Conservation (phyloP, 2,113 vertebrate genomes). For the Chrysemys picta region DNA sequence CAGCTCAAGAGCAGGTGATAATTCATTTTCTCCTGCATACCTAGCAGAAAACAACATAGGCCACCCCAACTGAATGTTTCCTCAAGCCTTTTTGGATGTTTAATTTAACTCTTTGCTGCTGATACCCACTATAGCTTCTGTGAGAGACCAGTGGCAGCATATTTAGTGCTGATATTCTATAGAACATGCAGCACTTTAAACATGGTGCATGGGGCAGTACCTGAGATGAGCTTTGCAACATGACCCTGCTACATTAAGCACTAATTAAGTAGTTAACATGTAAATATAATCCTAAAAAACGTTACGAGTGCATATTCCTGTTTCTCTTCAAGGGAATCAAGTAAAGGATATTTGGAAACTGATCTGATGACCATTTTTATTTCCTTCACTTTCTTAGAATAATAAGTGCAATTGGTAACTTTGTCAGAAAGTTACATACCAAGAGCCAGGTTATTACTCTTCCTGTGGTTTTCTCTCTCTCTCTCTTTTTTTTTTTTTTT, state of each 20-base stretch:
- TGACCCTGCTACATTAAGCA: not conserved
- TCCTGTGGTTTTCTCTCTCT: not conserved
- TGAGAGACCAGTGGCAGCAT: accelerated
- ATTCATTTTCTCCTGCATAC: not conserved
- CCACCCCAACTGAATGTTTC: not conserved
- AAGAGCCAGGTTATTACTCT: not conserved
- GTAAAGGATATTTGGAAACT: not conserved
- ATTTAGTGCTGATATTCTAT: not conserved
- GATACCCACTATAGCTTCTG: not conserved
- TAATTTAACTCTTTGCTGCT: not conserved
- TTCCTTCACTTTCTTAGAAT: not conserved
- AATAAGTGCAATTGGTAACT: not conserved
- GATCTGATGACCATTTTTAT: not conserved
- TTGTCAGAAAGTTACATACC: not conserved
- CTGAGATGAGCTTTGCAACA: not conserved
- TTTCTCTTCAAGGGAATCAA: not conserved
- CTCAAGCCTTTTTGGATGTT: not conserved
- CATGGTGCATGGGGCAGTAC: not conserved
- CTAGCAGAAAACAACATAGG: not conserved
- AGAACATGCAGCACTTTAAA: not conserved
- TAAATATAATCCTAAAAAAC: not conserved
- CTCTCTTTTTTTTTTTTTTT: not conserved
- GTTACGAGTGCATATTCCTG: not conserved
- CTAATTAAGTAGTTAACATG: not conserved
- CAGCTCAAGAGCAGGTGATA: not conserved